phyloP scores from a whole-genome alignment of 1,140 invertebrate genomes.

The Metopolophium dirhodum region DNA sequence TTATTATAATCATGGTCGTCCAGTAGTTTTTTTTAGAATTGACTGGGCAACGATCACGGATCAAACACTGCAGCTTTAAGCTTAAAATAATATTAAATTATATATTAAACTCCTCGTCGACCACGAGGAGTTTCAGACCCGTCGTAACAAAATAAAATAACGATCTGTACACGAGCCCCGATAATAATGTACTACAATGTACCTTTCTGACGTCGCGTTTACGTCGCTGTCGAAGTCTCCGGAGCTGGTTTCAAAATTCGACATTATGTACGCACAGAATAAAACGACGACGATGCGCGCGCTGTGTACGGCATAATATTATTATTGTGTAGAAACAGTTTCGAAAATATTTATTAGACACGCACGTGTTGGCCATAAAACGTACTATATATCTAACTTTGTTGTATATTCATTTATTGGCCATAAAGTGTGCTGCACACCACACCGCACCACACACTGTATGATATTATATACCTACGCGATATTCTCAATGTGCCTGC shows the following conservation, averaged over 20 bases:
- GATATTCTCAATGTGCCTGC: background rate
- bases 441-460: background rate
- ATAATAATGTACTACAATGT: background rate
- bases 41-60: background rate
- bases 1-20: too few species aligned
- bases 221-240: background rate
- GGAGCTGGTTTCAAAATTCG: background rate
- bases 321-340: background rate
- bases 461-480: background rate
- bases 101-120: background rate
- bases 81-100: background rate
- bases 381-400: background rate
- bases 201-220: background rate
- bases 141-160: background rate
- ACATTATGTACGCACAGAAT: background rate
- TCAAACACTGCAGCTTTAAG: background rate
- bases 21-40: background rate
- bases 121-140: background rate
- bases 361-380: conserved; percentile 32
- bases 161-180: background rate
- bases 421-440: background rate
- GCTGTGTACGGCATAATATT: background rate
- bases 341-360: background rate
- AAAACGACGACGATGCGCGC: background rate
- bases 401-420: conserved; percentile 17